Base-by-base conservation (phyloP, 2,888 invertebrate genomes). In the Synergus umbraculus region DNA sequence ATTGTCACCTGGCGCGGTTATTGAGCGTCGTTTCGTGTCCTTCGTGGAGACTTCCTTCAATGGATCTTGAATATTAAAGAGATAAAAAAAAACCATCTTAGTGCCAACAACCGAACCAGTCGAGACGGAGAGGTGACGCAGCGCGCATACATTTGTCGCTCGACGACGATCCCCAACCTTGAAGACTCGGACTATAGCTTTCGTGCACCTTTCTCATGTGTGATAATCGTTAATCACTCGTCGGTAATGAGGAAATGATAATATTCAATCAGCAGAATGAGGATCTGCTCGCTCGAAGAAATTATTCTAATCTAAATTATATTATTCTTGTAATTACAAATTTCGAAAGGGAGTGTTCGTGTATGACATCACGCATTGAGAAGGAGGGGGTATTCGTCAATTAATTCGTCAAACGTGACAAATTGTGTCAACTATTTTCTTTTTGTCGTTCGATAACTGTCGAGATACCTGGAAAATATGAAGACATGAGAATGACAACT, bases 11-110 rank as follows among this genome's bases (percentile, higher is more conserved):
- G 73, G 73, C 73, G 54, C 54, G 54, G 37, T 73, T 73, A 73
- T 73, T 73, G 73, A 54, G 73, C 73, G 54, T 54, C 73, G 73
- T 54, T 73, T 73, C 73, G 49, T 73, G 73, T 73, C 73, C 73
- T 73, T 73, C 73, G 73, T 49, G 9, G 54, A 54, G 73, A 73
- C 73, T 73, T 73, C 73, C 73, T 73, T 73, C 54, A 54, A 54
- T 73, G 73, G 54, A 22, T 73, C 49, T 49, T 73, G 73, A 73
- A 73, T 73, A 73, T 54, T 73, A 73, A 73, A 9, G 9, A 73
- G 73, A 12, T 43, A 67, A 67, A 73, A 22, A 22, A 49, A 73
- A 73, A 41, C 54, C 54, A 37, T 54, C 54, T 37, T 37, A 37
- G 49, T 73, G 73, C 73, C 54, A 54, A 73, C 49, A 73, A 73